phyloP scores from a whole-genome alignment of 2,888 invertebrate genomes.

The Heteromyza rotundicornis region DNA sequence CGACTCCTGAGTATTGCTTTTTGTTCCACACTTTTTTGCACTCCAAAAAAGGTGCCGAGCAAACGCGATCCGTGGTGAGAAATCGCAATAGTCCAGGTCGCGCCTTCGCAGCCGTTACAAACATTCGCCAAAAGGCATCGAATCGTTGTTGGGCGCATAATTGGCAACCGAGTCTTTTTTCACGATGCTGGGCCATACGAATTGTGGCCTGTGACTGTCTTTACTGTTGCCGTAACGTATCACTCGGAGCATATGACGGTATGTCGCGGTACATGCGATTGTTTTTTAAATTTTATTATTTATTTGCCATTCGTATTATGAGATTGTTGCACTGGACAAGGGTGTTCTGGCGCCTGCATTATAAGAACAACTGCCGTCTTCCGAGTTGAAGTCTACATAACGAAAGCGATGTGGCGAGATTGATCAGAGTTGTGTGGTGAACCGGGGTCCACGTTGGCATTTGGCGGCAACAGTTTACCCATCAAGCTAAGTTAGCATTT shows the following conservation, averaged over 20 bases:
- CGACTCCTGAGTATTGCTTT: neutral
- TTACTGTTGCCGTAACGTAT: slow-evolving; percentile 11
- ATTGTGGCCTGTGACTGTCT: neutral
- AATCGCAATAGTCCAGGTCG: slow-evolving; percentile 40
- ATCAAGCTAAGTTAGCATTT: too few relatives aligned
- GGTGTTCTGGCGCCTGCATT: slow-evolving; percentile 33
- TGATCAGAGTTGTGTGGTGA: slow-evolving; percentile 7
- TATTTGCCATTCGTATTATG: slow-evolving; percentile 14
- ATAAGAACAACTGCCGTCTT: slow-evolving; percentile 13
- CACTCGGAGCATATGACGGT: slow-evolving; percentile 16
- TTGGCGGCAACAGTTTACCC: too few relatives aligned
- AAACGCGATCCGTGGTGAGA: slow-evolving; percentile 31
- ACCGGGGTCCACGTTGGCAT: neutral
- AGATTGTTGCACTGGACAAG: slow-evolving; percentile 19
- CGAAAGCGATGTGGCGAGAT: slow-evolving; percentile 17
- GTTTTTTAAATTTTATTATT: slow-evolving; percentile 5
- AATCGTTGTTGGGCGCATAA: slow-evolving; percentile 39
- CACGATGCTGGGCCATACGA: slow-evolving; percentile 39
- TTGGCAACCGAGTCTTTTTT: slow-evolving; percentile 51
- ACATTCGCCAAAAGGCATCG: slow-evolving; percentile 8
- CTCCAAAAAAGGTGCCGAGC: neutral
- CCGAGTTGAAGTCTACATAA: slow-evolving; percentile 4
- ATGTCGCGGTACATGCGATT: slow-evolving; percentile 5
- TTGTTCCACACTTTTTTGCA: neutral
- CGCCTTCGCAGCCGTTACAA: too few relatives aligned